These are phyloP conservation scores for Sterna hirundo DNA, from an alignment of 2,113 vertebrate species.

Conservation along the genomic window DNA sequence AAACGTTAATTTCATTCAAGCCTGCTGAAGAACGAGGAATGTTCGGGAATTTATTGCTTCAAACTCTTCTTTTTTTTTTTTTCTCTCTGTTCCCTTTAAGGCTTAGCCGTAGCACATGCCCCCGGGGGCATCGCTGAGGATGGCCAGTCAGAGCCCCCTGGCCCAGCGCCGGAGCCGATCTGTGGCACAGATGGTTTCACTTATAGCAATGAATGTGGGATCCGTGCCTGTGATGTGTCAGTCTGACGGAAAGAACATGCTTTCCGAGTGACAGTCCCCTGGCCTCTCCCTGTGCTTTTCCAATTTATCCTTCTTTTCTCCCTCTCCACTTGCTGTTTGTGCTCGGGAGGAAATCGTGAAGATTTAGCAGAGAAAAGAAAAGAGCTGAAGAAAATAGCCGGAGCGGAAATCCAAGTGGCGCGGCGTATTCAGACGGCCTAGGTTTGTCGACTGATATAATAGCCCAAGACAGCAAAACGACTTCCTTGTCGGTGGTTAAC, in stretches of 20 bases:
- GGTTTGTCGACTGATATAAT: conserved; percentile 18
- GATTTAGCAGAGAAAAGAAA: neutral
- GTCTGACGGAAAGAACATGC: neutral
- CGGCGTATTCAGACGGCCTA: neutral
- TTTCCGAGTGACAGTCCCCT: neutral
- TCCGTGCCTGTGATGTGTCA: neutral
- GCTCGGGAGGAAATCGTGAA: neutral
- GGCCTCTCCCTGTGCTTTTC: neutral
- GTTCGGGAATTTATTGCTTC: neutral
- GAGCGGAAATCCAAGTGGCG: neutral
- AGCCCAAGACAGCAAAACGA: neutral
- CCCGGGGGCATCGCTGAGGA: neutral
- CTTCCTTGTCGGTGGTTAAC: neutral
- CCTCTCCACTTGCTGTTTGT: neutral
- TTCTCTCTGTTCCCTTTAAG: neutral
- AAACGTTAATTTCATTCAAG: neutral
- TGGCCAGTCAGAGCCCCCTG: neutral
- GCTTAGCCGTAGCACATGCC: neutral
- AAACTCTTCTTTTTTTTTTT: neutral
- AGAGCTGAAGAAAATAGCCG: neutral
- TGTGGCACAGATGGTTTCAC: conserved; percentile 40
- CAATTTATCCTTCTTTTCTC: neutral
- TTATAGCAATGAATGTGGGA: conserved; percentile 15
- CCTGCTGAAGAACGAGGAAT: neutral
- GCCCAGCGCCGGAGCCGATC: neutral